Conservation (phyloP, 2,888 invertebrate genomes). For the Camptogramma bilineatum region DNA sequence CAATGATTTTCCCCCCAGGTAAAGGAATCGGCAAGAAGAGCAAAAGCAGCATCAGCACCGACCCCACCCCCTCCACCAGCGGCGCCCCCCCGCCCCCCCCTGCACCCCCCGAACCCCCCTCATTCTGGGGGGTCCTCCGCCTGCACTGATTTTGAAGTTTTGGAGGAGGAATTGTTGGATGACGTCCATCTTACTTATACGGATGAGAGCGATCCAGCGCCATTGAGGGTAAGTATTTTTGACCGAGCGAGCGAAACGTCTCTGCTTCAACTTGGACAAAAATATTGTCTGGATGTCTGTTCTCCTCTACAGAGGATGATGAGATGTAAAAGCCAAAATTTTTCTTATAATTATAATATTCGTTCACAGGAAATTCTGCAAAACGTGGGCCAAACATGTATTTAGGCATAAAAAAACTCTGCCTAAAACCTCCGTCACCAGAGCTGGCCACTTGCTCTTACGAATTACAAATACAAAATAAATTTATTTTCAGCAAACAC, state of each 20-base stretch:
- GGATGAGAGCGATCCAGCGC: conserved; percentile 40
- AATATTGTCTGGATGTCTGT: too few relatives aligned
- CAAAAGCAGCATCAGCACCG: conserved; percentile 59
- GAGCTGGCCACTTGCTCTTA: too few relatives aligned
- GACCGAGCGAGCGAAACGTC: too few relatives aligned
- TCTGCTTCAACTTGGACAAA: too few relatives aligned
- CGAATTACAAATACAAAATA: too few relatives aligned
- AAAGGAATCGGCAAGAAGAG: conserved; percentile 81
- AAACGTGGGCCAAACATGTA: too few relatives aligned
- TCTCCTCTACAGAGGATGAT: too few relatives aligned
- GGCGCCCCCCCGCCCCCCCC: conserved; percentile 12
- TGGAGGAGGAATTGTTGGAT: conserved; percentile 64
- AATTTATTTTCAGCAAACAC: not conserved
- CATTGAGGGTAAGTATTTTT: conserved; percentile 4
- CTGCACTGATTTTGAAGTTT: conserved; percentile 55
- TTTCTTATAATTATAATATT: too few relatives aligned
- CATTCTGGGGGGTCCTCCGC: conserved; percentile 31
- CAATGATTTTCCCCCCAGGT: conserved; percentile 60
- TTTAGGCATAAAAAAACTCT: too few relatives aligned
- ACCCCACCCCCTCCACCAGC: conserved; percentile 46
- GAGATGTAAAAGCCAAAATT: too few relatives aligned
- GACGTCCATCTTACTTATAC: conserved; percentile 61
- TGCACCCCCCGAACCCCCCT: not conserved
- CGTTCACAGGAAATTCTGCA: too few relatives aligned
- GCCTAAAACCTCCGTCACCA: too few relatives aligned